These are phyloP conservation scores for Clarias fuscus DNA, from an alignment of 2,797 vertebrate species.

Conservation along the genomic window DNA sequence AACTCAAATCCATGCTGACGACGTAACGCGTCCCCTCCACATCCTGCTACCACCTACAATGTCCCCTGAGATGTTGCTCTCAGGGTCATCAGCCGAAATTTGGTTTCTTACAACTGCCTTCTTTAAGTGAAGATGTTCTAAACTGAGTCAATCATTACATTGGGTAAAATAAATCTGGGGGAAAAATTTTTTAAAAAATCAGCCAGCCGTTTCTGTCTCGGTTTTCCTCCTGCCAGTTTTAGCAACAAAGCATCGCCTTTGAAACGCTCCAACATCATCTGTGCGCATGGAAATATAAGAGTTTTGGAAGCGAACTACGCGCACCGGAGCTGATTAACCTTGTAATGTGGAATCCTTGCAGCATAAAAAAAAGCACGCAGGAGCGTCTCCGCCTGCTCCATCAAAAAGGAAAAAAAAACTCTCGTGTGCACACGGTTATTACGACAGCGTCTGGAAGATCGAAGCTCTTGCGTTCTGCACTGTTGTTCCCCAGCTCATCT, in stretches of 20 bases:
- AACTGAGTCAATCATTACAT: neutral
- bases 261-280: neutral
- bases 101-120: neutral
- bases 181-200: neutral
- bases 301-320: neutral
- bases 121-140: neutral
- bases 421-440: neutral
- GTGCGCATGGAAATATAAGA: neutral
- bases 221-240: neutral
- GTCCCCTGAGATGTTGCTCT: neutral
- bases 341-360: slow-evolving; percentile 19
- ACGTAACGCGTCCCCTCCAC: neutral
- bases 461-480: slow-evolving; percentile 8
- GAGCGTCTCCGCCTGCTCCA: slow-evolving; percentile 19
- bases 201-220: neutral
- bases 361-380: slow-evolving; percentile 20
- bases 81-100: no score
- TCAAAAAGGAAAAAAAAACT: slow-evolving; percentile 35
- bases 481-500: slow-evolving; percentile 29
- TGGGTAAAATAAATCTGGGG: neutral
- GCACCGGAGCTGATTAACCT: slow-evolving; percentile 41
- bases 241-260: neutral
- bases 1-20: no score
- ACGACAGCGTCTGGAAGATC: slow-evolving; percentile 41
- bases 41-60: neutral